Conservation (phyloP, 2,797 vertebrate species). For the Orientallactaga sibirica region DNA sequence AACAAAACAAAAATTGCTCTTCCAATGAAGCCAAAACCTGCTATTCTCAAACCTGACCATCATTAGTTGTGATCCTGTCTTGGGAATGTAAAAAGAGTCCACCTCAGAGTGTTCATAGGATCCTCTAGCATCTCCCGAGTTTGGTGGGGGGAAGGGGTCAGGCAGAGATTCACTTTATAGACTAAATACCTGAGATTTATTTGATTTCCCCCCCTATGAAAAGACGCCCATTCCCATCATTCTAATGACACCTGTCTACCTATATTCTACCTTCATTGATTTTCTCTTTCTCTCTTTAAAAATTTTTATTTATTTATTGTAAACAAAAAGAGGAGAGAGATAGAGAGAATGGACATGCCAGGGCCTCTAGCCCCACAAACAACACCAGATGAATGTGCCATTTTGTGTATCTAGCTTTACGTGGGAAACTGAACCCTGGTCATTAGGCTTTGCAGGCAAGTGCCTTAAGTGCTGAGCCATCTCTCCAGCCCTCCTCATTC, state of each 20-base stretch:
- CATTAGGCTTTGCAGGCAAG: no score
- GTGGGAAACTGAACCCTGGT: no score
- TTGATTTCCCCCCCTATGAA: neutral
- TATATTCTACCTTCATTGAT: neutral
- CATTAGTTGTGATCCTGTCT: neutral
- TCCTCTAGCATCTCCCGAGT: neutral
- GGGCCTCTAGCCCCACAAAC: no score
- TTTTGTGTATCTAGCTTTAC: no score
- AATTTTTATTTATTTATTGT: no score
- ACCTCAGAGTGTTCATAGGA: neutral
- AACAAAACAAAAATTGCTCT: neutral
- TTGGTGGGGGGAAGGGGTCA: neutral
- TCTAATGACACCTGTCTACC: constrained; percentile 5
- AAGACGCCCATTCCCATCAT: constrained; percentile 13
- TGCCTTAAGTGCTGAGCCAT: no score
- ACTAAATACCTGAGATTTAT: constrained; percentile 41
- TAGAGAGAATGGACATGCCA: no score
- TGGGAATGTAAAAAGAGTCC: neutral
- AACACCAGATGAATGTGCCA: no score
- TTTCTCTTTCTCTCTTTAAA: no score
- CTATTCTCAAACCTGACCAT: neutral
- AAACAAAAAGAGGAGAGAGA: no score
- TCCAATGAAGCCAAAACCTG: constrained; percentile 32
- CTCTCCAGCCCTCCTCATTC: no score
- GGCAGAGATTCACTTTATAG: neutral